Conservation (phyloP, 2,888 invertebrate genomes). For the Siphlonurus alternatus region DNA sequence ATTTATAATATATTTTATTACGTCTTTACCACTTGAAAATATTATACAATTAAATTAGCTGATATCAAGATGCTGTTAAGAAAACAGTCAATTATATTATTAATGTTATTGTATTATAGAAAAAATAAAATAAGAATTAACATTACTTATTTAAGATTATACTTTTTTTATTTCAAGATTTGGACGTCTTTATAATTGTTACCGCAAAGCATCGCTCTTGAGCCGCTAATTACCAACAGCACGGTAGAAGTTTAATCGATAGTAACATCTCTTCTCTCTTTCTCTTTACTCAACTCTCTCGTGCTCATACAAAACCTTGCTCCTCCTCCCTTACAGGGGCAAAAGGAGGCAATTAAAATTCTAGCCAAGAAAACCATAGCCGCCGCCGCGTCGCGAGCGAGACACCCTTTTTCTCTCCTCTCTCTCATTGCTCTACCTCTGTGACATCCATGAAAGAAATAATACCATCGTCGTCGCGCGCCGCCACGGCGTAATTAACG, state of each 20-base stretch:
- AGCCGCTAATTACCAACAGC: constrained; percentile 1
- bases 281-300: neutral
- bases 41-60: no score
- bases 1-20: no score
- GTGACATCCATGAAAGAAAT: constrained; percentile 3
- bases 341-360: constrained; percentile 4
- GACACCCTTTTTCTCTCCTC: neutral
- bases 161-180: neutral
- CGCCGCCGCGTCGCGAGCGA: neutral
- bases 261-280: neutral
- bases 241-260: neutral
- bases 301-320: neutral
- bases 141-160: no score
- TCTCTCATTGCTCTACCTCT: neutral
- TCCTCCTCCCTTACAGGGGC: neutral
- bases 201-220: neutral
- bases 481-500: neutral
- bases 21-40: no score
- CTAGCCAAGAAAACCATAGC: constrained; percentile 1
- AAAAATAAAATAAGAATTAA: no score
- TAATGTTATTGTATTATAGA: no score
- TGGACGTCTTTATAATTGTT: neutral
- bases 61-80: no score
- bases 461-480: neutral
- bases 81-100: no score